Conservation (phyloP, 2,888 invertebrate genomes). For the Ornithoptera priamus region DNA sequence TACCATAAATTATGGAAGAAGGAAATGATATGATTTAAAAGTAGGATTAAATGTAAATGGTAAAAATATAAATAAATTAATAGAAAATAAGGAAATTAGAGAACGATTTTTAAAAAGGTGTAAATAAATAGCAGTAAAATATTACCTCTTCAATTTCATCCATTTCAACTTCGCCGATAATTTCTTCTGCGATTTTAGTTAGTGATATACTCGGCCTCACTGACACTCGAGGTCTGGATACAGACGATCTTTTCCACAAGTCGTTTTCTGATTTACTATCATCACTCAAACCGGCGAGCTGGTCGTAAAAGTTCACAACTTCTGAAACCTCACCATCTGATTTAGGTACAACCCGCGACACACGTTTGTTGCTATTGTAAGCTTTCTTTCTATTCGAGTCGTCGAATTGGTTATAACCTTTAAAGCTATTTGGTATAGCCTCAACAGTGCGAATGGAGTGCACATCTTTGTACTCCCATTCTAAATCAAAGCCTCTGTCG, state of each 20-base stretch:
- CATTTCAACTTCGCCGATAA: constrained; percentile 49
- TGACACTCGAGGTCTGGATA: constrained; percentile 59
- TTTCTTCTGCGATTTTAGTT: constrained; percentile 69
- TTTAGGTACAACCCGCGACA: constrained; percentile 33
- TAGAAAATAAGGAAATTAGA: no score
- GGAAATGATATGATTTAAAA: no score
- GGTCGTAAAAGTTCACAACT: constrained; percentile 69
- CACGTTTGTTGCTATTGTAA: constrained; percentile 3
- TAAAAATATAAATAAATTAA: no score
- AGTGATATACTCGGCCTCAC: constrained; percentile 67
- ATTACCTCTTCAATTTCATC: constrained; percentile 66
- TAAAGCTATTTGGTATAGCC: constrained; percentile 45
- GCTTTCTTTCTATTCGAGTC: constrained; percentile 43
- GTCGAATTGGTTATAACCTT: constrained; percentile 54
- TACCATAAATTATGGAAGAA: no score
- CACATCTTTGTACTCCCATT: constrained; percentile 57
- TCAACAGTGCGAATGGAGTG: constrained; percentile 43
- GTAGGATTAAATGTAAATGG: no score
- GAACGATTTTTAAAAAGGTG: no score
- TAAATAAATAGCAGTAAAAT: no score
- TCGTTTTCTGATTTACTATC: constrained; percentile 55
- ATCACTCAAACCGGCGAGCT: constrained; percentile 63
- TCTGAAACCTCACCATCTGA: constrained; percentile 54
- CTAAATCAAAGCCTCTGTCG: constrained; percentile 70
- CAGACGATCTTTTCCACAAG: constrained; percentile 48